Conservation (phyloP, 1,140 invertebrate genomes). For the Anadara kagoshimensis region DNA sequence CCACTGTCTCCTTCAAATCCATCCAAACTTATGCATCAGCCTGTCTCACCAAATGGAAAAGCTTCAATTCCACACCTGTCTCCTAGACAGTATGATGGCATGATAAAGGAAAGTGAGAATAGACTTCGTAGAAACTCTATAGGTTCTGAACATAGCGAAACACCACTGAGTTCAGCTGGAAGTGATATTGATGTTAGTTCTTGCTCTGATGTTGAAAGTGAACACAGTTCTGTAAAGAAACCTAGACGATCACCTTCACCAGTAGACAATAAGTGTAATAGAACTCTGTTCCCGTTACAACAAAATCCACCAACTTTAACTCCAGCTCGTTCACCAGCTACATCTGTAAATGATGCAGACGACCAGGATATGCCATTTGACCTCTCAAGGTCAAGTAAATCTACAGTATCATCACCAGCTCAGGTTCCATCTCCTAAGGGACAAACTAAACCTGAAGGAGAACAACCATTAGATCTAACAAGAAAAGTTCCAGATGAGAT, state of each 20-base stretch:
- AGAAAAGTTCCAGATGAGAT: conserved; percentile 48
- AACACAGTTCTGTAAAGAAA: conserved; percentile 39
- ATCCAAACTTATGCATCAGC: conserved; percentile 30
- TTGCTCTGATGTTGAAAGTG: conserved; percentile 59
- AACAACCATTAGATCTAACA: conserved; percentile 55
- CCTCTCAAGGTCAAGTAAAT: conserved; percentile 45
- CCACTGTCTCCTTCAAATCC: conserved; percentile 43
- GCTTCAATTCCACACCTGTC: conserved; percentile 16
- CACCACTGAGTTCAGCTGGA: conserved; percentile 37
- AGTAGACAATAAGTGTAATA: conserved; percentile 7
- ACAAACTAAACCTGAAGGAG: conserved; percentile 19
- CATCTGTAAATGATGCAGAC: background rate
- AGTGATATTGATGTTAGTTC: conserved; percentile 60
- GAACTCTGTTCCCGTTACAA: conserved; percentile 22
- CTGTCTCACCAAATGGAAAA: conserved; percentile 31
- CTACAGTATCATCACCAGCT: conserved; percentile 19
- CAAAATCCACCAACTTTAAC: conserved; percentile 3
- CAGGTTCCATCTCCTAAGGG: background rate
- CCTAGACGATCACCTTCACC: conserved; percentile 11
- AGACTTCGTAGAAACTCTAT: conserved; percentile 44
- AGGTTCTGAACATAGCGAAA: conserved; percentile 49
- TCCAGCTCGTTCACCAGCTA: background rate
- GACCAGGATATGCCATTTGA: conserved; percentile 53
- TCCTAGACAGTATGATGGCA: conserved; percentile 26
- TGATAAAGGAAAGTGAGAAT: conserved; percentile 23